Evolutionary conservation across 2,797 vertebrate species (phyloP).

Genomic region (Chromobotia macracanthus): DNA sequence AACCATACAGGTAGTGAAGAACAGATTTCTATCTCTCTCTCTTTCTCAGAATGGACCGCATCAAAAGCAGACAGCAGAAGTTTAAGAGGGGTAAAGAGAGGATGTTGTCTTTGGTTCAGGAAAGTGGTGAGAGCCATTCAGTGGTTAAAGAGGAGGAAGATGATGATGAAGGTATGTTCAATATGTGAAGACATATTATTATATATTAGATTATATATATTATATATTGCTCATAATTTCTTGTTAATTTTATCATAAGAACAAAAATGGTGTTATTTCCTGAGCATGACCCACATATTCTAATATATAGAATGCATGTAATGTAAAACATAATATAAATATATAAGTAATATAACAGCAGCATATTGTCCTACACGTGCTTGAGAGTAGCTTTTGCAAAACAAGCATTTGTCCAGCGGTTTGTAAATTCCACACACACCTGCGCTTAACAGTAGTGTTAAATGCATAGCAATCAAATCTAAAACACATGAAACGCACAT

Average conservation of each 20-base stretch:
- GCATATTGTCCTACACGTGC: neutral
- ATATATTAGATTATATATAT: no score
- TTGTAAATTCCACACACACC: constrained; percentile 56
- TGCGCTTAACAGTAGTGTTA: constrained; percentile 49
- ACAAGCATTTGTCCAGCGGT: constrained; percentile 13
- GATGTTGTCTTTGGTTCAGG: constrained; percentile 87
- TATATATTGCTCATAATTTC: no score
- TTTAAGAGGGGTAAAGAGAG: constrained; percentile 94
- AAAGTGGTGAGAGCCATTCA: constrained; percentile 78
- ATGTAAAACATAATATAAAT: neutral
- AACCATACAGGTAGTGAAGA: constrained; percentile 15
- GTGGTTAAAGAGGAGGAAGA: constrained; percentile 77
- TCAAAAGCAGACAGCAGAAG: constrained; percentile 93
- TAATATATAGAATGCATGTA: no score
- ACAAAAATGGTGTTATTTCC: no score
- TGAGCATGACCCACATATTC: no score
- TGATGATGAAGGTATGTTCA: constrained; percentile 71
- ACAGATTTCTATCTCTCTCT: constrained; percentile 7
- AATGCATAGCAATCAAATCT: constrained; percentile 56
- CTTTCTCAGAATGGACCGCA: constrained; percentile 89
- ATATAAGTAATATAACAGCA: neutral
- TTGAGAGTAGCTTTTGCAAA: neutral
- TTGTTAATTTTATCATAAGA: no score
- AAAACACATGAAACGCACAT: constrained; percentile 54
- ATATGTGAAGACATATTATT: neutral